A percentile compares a stretch with the other conserved stretches of the same genome.
These are phyloP conservation scores for human DNA, from an alignment of 2,113 vertebrate genomes.

Conservation along the genomic window DNA sequence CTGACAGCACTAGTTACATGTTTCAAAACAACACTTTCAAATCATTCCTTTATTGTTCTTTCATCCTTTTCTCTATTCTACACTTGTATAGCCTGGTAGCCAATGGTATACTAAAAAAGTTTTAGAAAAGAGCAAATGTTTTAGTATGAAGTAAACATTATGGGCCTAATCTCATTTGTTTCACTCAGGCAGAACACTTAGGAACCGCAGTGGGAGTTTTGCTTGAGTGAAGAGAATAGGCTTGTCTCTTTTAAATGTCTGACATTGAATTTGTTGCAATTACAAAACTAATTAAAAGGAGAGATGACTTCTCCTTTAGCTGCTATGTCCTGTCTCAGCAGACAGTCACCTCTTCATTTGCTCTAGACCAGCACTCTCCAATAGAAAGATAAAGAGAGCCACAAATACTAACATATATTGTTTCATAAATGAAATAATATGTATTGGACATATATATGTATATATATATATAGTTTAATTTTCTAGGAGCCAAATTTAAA, in stretches of 20 bases:
- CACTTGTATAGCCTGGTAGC: slow-evolving; percentile 61
- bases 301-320: slow-evolving; percentile 48
- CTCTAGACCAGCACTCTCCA: background rate
- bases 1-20: slow-evolving; percentile 82
- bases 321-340: background rate
- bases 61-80: slow-evolving; percentile 64
- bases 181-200: slow-evolving; percentile 66
- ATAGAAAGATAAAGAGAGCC: slow-evolving; percentile 4
- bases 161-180: slow-evolving; percentile 62
- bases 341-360: slow-evolving; percentile 45
- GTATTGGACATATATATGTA: too few relatives aligned
- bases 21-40: slow-evolving; percentile 83
- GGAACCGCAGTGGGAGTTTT: slow-evolving; percentile 67
- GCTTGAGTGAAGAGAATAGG: slow-evolving; percentile 66
- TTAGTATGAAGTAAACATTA: slow-evolving; percentile 46
- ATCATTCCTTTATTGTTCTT: slow-evolving; percentile 79
- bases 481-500: background rate
- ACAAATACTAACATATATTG: background rate
- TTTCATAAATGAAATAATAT: too few relatives aligned
- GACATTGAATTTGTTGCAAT: slow-evolving; percentile 57
- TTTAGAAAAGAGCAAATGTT: slow-evolving; percentile 52
- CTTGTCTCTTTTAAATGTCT: slow-evolving; percentile 60
- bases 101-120: slow-evolving; percentile 57
- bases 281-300: slow-evolving; percentile 72
- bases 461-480: background rate